Percentiles rank a stretch among this genome's conserved stretches.
Evolutionary conservation across 2,113 vertebrate genomes (phyloP).

Genomic region (Myodes glareolus): DNA sequence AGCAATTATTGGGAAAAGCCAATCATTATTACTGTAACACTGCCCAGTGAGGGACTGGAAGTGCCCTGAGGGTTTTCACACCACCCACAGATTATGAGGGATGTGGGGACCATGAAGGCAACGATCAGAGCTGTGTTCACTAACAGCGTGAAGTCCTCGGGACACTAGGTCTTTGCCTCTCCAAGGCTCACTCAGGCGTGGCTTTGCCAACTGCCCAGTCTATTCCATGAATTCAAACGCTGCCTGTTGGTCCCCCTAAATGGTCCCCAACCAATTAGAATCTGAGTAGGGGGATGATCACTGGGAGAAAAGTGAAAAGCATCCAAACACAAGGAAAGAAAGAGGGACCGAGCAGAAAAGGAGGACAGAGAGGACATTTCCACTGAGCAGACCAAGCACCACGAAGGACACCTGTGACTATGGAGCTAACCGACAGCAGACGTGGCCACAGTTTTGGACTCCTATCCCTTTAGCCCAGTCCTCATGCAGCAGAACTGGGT

Average conservation of each 20-base stretch:
- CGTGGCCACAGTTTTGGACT: constrained; percentile 60
- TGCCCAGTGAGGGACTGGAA: neutral
- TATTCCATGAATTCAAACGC: neutral
- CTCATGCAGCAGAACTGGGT: constrained; percentile 78
- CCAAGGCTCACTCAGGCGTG: neutral
- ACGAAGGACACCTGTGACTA: constrained; percentile 67
- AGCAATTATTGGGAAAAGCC: neutral
- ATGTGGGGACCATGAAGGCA: neutral
- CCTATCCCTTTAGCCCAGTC: constrained; percentile 47
- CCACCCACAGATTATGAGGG: neutral
- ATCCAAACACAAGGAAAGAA: accelerated
- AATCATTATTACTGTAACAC: neutral
- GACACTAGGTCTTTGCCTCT: neutral
- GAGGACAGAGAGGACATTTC: accelerated
- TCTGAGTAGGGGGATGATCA: neutral
- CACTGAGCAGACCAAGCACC: constrained; percentile 20
- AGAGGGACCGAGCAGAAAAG: neutral
- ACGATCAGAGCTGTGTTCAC: neutral
- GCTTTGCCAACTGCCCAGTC: neutral
- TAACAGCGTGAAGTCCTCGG: neutral
- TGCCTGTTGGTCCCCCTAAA: neutral
- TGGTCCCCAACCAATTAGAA: neutral
- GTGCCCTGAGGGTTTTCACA: neutral
- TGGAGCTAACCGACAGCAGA: constrained; percentile 79
- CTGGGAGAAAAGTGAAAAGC: neutral